Base-by-base conservation (phyloP, 1,140 invertebrate genomes). In the Hermatobates lingyangjiaoensis region DNA sequence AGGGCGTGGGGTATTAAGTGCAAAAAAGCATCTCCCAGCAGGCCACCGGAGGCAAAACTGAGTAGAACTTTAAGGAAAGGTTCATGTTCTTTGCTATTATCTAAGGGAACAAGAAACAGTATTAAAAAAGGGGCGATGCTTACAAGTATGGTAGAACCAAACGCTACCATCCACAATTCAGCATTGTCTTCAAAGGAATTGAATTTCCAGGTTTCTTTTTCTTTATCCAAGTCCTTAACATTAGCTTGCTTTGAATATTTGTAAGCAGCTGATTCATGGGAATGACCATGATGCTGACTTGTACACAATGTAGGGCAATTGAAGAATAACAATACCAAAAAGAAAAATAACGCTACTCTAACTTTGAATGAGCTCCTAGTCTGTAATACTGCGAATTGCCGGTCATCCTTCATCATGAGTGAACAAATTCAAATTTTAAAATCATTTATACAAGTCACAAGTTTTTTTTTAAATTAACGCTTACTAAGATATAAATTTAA, bases 1-100 rank as follows among this genome's bases (percentile, higher is more conserved):
- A 93, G 72, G 18, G 92, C 89, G 71, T 97, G 92, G 28, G 93
- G 93, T 63, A 97, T 97, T 24, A 97, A 68, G 73, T 97, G 93
- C 1, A 97, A 68, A 69, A 97, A 97, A 3, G 93, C 91, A 73
- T 97, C 93, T 7, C 92, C 93, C 1, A 97, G 69, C 12, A 97
- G 68, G 53, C 92, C 91, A 45, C 93, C 93, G 4, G 90, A 92
- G 5, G 90, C 92, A 72, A 97, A 96, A 52, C 86, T 89, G 18
- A 97, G 68, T 15, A 96, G 67, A 34, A 95, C 74, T 67, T 94
- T 95, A 12, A 97, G 66, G 23, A 91, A 66, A 0, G 85, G 80
- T 63, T 91, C 76, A 60, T 83, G 80, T 61, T 88, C 80, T 45
- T 79, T 77, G 27, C 77, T 81, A 58, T 91, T 90, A 60, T 92